Base-by-base conservation (phyloP, 2,888 invertebrate species). In the Rhingia rostrata region DNA sequence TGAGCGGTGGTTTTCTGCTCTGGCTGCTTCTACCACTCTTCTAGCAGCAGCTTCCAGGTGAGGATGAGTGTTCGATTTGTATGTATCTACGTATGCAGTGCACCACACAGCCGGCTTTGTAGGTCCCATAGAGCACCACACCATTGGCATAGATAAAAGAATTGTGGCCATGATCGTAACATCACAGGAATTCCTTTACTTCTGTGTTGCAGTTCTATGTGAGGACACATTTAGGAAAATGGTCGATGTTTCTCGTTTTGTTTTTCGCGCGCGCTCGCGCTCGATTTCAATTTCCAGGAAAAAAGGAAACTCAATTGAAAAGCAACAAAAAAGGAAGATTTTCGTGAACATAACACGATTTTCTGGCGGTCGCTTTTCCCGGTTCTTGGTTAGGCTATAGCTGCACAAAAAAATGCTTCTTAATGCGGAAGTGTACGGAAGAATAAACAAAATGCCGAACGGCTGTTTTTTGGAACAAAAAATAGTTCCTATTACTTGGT, bases 261-360 rank as follows among this genome's bases (percentile, higher is more conserved):
- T 80, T 70, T 80, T 75, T 84, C 84, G 80, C 74, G 83, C 79
- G n/a, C n/a, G n/a, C n/a, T n/a, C n/a, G 66, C 67, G 41, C 73
- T 35, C 60, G 70, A 80, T 69, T 80, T 84, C 69, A 47, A 70
- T 80, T 84, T 75, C 84, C 60, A 69, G 37, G 80, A 79, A 83
- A 41, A 56, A 47, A 37, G n/a, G 12, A 74, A 56, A 56, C 43
- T 12, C 61, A 66, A 79, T 53, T 43, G 64, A 74, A 64, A 22
- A 54, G 49, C 60, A 32, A 41, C 6, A 56, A 49, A 33, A 12
- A 64, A 49, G 58, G 70, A 47, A 35, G 63, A 61, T 69, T 74
- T 80, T 80, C 43, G 74, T 80, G 69, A 80, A 80, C 84, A 78
- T 82, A 54, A 82, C 82, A 84, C 80, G 84, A 80, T 66, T 80